These are phyloP conservation scores for Agonopterix subpropinquella DNA, from an alignment of 2,888 invertebrate species.

Conservation along the genomic window DNA sequence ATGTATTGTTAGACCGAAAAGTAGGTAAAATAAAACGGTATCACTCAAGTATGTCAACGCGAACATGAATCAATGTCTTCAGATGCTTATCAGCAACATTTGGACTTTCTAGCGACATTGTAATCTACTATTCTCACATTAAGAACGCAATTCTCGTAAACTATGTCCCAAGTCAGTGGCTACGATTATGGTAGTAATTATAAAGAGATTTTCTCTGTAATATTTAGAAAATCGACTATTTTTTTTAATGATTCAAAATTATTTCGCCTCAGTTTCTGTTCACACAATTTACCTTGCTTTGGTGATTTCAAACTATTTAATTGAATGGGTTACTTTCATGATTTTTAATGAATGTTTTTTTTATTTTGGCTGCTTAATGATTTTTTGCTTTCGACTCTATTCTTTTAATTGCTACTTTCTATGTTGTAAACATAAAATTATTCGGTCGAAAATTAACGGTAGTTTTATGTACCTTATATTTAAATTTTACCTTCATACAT, in stretches of 20 bases:
- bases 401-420: slow-evolving; percentile 5
- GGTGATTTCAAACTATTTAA: slow-evolving; percentile 9
- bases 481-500: neutral
- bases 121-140: slow-evolving; percentile 8
- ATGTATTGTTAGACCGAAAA: no score
- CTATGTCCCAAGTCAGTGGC: neutral
- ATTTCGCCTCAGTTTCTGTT: slow-evolving; percentile 6
- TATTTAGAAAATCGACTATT: slow-evolving; percentile 10
- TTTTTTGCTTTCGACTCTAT: slow-evolving; percentile 2
- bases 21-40: no score
- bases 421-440: slow-evolving; percentile 6
- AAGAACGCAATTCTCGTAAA: slow-evolving; percentile 1
- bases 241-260: slow-evolving; percentile 6
- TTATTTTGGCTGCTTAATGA: neutral
- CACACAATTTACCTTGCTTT: slow-evolving; percentile 9
- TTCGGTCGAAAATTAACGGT: slow-evolving; percentile 3
- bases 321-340: slow-evolving; percentile 10
- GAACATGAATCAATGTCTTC: slow-evolving; percentile 6
- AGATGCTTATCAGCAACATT: slow-evolving; percentile 5
- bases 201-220: slow-evolving; percentile 10
- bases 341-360: slow-evolving; percentile 3
- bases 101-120: slow-evolving; percentile 9
- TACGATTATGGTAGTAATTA: slow-evolving; percentile 9
- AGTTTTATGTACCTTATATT: slow-evolving; percentile 1
- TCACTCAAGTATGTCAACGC: neutral